Evolutionary conservation across 2,113 vertebrate species (phyloP), one percentile per base, ranked within the genome.

Genomic region (Aptenodytes patagonicus): DNA sequence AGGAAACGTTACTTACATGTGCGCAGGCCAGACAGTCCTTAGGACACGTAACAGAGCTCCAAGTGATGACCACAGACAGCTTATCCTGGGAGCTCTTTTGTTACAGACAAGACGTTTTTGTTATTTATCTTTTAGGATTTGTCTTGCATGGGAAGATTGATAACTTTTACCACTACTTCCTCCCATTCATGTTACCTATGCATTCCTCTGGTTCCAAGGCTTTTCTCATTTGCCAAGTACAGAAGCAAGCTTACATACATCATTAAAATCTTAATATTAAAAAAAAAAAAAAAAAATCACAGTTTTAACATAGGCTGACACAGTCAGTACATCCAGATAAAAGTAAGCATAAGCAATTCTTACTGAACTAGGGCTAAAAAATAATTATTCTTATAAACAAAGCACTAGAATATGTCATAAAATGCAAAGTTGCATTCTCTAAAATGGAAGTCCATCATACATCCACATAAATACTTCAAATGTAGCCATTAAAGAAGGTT

Each of bases 1-100:
- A 71, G 38, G 66, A 79, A 79, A 55, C 2, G 0, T 25, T 44
- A 49, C 4, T 36, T 52, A 21, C 0, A 3, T 9, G 3, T 15
- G 7, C 4, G 1, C 25, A 73, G 13, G 29, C 10, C 40, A 91
- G 11, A 32, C 78, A 76, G 16, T 29, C 25, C 24, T 75, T 68
- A 55, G 28, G 11, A 19, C 3, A 54, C 1, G 2, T 14, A 77
- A 52, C 7, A 58, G 22, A 80, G 20, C 20, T 70, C 22, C 42
- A 72, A 36, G 11, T 11, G 13, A 83, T 13, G 42, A 93, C 12
- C 14, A 79, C 4, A 46, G 40, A 52, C 0, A 2, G 20, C 22
- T 77, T 46, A 83, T 3, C 9, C 9, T 47, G 44, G 17, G 24
- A 84, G 29, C 7, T 10, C 17, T 54, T 52, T 36, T 69, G 46